Base-by-base conservation (phyloP, 2,113 vertebrate genomes). In the Nerophis ophidion region DNA sequence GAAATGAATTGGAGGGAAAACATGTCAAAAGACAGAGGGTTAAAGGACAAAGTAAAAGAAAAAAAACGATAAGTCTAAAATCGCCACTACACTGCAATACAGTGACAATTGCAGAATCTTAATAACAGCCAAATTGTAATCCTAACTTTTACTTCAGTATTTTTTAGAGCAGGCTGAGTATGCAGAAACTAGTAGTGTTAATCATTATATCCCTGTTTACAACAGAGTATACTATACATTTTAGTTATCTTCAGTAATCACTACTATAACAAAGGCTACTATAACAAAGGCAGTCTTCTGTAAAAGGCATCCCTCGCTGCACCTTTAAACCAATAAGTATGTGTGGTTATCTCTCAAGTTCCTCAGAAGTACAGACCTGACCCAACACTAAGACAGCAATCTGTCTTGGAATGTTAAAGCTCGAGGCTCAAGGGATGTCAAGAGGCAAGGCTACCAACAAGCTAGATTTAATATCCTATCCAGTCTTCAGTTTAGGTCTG, bases 371-470 rank as follows among this genome's bases (percentile, higher is more conserved):
- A 11, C 67, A 58, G 57, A 66, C 60, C 53, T 60, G 71, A 57
- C 61, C 68, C 65, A 35, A 63, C 58, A 75, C 62, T 26, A 26
- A 33, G 36, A 77, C 80, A 79, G 73, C 66, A 68, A 76, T 79
- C 68, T 1, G 63, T 76, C 75, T 77, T 47, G 36, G 52, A 70
- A 50, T n/a, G 64, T 7, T 52, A 57, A 62, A 70, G 59, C 44
- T 76, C 57, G 70, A 48, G 58, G 44, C 65, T 69, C 40, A 33
- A 48, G 11, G 65, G 73, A 9, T 78, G 75, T 81, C 77, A 71
- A 68, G 40, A 36, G 44, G 62, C 50, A 58, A 57, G 42, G 53
- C 73, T 68, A 61, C 55, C 68, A 70, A 71, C 60, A 60, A 51
- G 49, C 58, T 10, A 9, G 26, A 44, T 49, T 51, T 14, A 40